A percentile compares a stretch with the other conserved stretches of the same genome.
phyloP scores from a whole-genome alignment of 2,113 vertebrate species.

The Dasyprocta punctata region DNA sequence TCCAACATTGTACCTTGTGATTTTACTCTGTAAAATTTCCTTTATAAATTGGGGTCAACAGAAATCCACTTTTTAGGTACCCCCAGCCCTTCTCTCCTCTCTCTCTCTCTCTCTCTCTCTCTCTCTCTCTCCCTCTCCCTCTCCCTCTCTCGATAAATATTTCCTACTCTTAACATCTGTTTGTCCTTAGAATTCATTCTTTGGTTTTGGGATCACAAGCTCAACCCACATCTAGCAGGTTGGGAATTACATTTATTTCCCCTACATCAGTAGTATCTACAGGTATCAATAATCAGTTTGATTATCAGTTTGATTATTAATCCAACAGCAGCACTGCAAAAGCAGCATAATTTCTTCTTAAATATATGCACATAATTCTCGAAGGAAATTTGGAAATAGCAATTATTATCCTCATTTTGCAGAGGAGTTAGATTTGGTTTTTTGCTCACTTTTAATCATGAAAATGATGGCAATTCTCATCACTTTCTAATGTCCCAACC shows the following conservation, averaged over 20 bases:
- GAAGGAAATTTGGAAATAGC: not conserved
- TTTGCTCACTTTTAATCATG: not conserved
- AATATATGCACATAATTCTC: slow-evolving; percentile 5
- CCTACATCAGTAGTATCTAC: not conserved
- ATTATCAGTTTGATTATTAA: not conserved
- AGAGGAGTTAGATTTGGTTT: not conserved
- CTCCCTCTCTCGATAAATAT: not conserved
- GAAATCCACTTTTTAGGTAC: not conserved
- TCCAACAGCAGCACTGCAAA: not conserved
- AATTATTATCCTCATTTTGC: not conserved
- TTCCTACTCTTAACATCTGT: not conserved
- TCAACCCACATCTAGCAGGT: not conserved
- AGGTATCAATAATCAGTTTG: not conserved
- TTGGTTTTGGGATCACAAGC: not conserved
- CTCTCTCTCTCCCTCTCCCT: no score
- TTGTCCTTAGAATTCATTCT: not conserved
- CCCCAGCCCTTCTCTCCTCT: no score
- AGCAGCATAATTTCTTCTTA: not conserved
- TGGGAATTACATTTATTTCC: not conserved
- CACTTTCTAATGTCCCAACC: not conserved
- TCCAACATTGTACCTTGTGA: not conserved
- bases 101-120: no score
- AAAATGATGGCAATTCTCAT: not conserved
- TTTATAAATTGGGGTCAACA: not conserved
- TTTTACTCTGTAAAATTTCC: not conserved